Evolutionary conservation across 2,797 vertebrate genomes (phyloP).

Genomic region (Lepidocolaptes lacrymiger): DNA sequence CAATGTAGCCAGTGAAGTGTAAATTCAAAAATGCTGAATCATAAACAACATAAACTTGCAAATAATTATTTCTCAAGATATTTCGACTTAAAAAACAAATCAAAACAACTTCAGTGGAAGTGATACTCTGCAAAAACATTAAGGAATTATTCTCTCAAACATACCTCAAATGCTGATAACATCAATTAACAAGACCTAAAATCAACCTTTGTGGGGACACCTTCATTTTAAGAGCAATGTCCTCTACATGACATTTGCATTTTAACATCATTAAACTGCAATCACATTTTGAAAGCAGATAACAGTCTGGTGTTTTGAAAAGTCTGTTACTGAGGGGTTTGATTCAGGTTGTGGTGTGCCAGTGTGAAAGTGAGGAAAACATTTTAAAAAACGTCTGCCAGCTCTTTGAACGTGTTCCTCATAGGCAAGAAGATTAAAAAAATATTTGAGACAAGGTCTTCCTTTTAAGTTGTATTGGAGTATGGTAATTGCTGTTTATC

Average conservation of each 20-base stretch:
- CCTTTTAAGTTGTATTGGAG: not conserved
- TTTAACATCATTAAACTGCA: not conserved
- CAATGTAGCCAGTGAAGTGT: not conserved
- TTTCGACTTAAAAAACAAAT: not conserved
- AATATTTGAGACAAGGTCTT: not conserved
- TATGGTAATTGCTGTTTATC: constrained; percentile 46
- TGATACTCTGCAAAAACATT: not conserved
- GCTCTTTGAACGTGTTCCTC: not conserved
- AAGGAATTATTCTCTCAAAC: not conserved
- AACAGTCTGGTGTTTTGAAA: not conserved
- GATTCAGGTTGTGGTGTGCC: not conserved
- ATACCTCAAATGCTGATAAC: not conserved
- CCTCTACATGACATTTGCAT: not conserved
- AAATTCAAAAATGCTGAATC: not conserved
- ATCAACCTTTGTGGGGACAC: not conserved
- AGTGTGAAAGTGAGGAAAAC: not conserved
- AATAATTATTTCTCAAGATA: not conserved
- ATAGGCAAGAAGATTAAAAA: not conserved
- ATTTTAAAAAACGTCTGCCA: not conserved
- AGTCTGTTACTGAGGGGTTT: not conserved
- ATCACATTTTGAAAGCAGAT: constrained; percentile 1
- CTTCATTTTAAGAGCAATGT: not conserved
- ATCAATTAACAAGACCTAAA: not conserved
- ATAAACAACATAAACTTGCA: not conserved
- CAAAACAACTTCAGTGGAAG: not conserved